Evolutionary conservation across 2,888 invertebrate genomes (phyloP), one percentile per base, ranked within the genome.

Genomic region (Encarsia formosa): DNA sequence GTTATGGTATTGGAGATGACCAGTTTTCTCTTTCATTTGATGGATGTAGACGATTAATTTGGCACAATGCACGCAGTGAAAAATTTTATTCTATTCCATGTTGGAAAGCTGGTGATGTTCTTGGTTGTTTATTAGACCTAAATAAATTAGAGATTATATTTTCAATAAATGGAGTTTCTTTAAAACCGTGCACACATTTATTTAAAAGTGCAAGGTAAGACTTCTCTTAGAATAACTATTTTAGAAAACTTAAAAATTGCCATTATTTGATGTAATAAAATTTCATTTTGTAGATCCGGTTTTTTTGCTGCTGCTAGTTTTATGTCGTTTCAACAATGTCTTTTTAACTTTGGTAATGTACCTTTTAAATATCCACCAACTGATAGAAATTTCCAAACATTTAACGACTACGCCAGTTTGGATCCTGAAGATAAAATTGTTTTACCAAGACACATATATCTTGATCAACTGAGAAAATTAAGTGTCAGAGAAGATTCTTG

Each of bases 231-330:
- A 35, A 35, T 26, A 6, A 26, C 6, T 32, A 8, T 24, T 35
- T 20, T 20, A 5, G 24, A 35, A 43, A 23, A 16, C n/a, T 13
- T 22, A 19, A 16, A 40, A 18, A 37, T 35, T 23, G 11, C 19
- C 35, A 49, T 23, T 23, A 22, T 16, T 23, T 35, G 26, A 2
- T 31, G 20, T 34, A 15, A 34, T 5, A 20, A 31, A 20, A 34
- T 11, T 37, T 16, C 19, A 42, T 58, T 57, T 32, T 56, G 3
- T 45, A 91, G 90, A 62, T 81, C 82, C 61, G 94, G 94, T 24
- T 94, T 91, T 75, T 95, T 91, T 76, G 93, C 95, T 8, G 95
- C 93, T 3, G 95, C 94, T 3, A 94, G 92, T 73, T 94, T 95
- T 74, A 95, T 94, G 94, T 91, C 93, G 57, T 95, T 92, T 78